phyloP scores from a whole-genome alignment of 2,113 vertebrate genomes.

The Alligator sinensis region DNA sequence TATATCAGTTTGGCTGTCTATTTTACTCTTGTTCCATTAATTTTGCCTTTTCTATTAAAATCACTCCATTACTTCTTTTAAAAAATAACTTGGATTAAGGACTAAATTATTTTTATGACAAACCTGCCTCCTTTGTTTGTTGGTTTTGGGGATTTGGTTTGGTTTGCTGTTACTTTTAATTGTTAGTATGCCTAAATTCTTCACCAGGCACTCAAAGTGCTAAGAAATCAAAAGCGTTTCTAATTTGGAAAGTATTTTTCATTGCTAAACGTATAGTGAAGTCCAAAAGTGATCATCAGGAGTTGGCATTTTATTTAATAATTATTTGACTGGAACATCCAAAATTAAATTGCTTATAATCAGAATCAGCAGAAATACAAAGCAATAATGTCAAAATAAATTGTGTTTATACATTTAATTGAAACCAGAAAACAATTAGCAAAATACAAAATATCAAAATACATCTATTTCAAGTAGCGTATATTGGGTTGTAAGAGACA shows the following conservation, averaged over 20 bases:
- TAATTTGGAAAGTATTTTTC: constrained; percentile 49
- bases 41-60: neutral
- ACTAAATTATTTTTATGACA: neutral
- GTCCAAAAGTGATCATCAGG: neutral
- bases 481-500: constrained; percentile 48
- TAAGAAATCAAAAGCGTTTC: constrained; percentile 41
- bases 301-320: neutral
- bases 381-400: constrained; percentile 39
- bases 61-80: neutral
- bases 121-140: neutral
- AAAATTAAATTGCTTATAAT: constrained; percentile 40
- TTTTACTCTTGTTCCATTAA: neutral
- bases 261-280: constrained; percentile 19
- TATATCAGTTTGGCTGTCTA: neutral
- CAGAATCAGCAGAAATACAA: neutral
- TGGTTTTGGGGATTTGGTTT: neutral
- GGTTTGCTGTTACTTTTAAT: neutral
- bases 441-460: constrained; percentile 58
- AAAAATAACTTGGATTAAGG: neutral
- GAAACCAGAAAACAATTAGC: constrained; percentile 50
- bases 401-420: constrained; percentile 50
- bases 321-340: constrained; percentile 39
- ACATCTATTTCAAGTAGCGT: constrained; percentile 53
- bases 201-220: constrained; percentile 37
- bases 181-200: neutral